These are phyloP conservation scores for Verasper variegatus DNA, from an alignment of 2,113 vertebrate species.

Conservation along the genomic window DNA sequence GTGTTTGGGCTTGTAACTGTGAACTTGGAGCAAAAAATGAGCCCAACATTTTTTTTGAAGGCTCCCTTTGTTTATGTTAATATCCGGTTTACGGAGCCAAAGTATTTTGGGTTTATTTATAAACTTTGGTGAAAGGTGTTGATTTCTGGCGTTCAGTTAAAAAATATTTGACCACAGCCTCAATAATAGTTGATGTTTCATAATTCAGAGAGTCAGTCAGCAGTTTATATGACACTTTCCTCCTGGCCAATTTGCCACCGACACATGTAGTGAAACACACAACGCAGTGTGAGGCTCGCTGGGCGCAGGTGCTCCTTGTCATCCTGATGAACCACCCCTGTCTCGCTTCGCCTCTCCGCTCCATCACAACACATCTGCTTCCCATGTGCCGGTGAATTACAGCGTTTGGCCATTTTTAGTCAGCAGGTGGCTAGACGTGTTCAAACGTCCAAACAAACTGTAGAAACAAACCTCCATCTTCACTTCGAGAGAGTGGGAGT, in stretches of 20 bases:
- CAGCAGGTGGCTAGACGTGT: slow-evolving; percentile 66
- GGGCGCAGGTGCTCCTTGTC: slow-evolving; percentile 52
- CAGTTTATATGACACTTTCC: background rate
- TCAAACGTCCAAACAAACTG: slow-evolving; percentile 62
- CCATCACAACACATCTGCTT: slow-evolving; percentile 42
- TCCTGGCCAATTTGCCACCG: background rate
- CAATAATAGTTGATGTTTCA: background rate
- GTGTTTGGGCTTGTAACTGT: too few relatives aligned
- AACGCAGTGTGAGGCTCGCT: background rate
- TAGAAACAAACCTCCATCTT: slow-evolving; percentile 62
- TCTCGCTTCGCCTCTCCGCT: slow-evolving; percentile 38
- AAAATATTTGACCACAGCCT: background rate
- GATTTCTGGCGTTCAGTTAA: background rate
- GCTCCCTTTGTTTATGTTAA: too few relatives aligned
- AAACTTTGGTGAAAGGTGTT: background rate
- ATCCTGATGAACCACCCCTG: slow-evolving; percentile 48
- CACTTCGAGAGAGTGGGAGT: slow-evolving; percentile 79
- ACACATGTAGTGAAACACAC: background rate
- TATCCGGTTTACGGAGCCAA: too few relatives aligned
- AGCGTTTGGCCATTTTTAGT: slow-evolving; percentile 53
- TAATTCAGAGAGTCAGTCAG: background rate
- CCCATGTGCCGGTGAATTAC: slow-evolving; percentile 45
- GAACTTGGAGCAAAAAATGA: too few relatives aligned
- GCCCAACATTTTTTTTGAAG: too few relatives aligned
- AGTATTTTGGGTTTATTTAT: background rate